Evolutionary conservation across 2,113 vertebrate species (phyloP), one percentile per base, ranked within the genome.

Genomic region (Pseudorectes ferrugineus): DNA sequence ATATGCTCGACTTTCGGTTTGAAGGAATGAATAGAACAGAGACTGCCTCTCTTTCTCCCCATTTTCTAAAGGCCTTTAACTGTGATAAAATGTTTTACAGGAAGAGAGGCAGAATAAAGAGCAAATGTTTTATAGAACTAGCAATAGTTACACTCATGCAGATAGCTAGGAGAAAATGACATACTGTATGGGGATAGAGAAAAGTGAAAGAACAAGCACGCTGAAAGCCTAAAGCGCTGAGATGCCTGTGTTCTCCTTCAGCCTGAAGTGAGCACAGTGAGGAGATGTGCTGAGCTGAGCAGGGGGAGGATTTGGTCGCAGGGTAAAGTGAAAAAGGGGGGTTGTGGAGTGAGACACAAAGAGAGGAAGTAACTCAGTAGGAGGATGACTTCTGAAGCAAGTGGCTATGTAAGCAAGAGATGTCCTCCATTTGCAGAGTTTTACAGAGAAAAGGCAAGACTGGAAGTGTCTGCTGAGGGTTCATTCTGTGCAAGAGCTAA

Each of bases 31-130:
- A 85, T 42, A 67, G 67, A 95, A 45, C 11, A 76, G 42, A 78
- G 23, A 45, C 45, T 79, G 81, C 17, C 12, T 85, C 46, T 51
- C 88, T 95, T 68, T 46, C 77, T 78, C 23, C 11, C 14, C 24
- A 10, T 88, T 94, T 88, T 92, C 35, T 52, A 80, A 85, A 94
- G 77, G 26, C 42, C 63, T 92, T 93, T 93, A 87, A 77, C 55
- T 57, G 65, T 23, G 78, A 80, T 70, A 78, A 89, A 96, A 89
- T 72, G 17, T 86, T 92, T 90, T 85, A 36, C 43, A 85, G 57
- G 52, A 94, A 78, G 22, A 95, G 59, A 86, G 19, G 61, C 36
- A 95, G 85, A 89, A 89, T 88, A 92, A 95, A 95, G 68, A 76
- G 25, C 57, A 75, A 80, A 88, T 0, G 3, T 59, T 93, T 82